Evolutionary conservation across 2,113 vertebrate genomes (phyloP), one percentile per base, ranked within the genome.

Genomic region (Hypocryptadius cinnamomeus): DNA sequence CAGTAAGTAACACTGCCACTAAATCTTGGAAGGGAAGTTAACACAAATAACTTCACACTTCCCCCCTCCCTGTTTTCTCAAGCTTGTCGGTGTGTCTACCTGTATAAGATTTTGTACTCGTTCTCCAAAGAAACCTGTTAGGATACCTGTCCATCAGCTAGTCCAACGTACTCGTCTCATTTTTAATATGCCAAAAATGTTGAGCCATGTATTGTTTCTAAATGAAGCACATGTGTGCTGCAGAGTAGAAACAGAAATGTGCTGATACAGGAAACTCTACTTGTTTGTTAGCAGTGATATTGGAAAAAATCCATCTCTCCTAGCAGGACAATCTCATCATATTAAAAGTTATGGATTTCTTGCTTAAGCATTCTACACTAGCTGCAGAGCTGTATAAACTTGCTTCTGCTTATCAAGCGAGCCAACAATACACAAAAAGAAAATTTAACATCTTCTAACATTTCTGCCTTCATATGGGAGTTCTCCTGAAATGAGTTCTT

Each of bases 281-380:
- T 98, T 98, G 98, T 98, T 99, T 98, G 98, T 99, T 98, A 98
- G 98, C 98, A 97, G 97, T 95, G 97, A 97, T 98, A 98, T 98
- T 98, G 98, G 96, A 97, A 98, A 98, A 98, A 98, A 99, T 99
- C 98, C 98, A 98, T 99, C 98, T 98, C 98, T 98, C 98, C 98
- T 98, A 98, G 98, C 98, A 98, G 98, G 98, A 99, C 98, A 98
- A 98, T 99, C 98, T 98, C 98, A 98, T 99, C 98, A 98, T 98
- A 98, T 98, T 97, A 97, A 98, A 99, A 98, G 98, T 99, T 98
- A 98, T 98, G 97, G 98, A 98, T 98, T 98, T 98, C 97, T 98
- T 98, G 98, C 98, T 98, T 97, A 97, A 97, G 98, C 98, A 96
- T 96, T 98, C 98, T 98, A 98, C 98, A 96, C 98, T 98, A 98